Conservation (phyloP, 35 echinoderm and acorn worm species). For the Patiria miniata region DNA sequence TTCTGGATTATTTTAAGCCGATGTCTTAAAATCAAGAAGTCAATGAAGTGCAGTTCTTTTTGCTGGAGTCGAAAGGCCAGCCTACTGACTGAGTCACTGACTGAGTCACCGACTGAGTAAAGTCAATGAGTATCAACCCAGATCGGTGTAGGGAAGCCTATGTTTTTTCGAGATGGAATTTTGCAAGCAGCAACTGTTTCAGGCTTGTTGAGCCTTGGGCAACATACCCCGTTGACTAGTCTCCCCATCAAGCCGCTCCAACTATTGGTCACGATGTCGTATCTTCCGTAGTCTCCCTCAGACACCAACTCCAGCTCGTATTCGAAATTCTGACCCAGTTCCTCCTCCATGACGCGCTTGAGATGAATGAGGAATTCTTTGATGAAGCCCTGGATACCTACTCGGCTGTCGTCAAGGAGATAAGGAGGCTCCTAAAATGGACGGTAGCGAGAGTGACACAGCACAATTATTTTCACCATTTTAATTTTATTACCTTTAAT, state of each 20-base stretch:
- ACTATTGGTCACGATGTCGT: constrained; percentile 57
- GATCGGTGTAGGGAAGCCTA: too few relatives aligned
- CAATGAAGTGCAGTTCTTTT: too few relatives aligned
- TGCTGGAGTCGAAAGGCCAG: too few relatives aligned
- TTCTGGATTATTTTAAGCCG: too few relatives aligned
- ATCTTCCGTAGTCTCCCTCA: constrained; percentile 77
- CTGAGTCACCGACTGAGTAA: too few relatives aligned
- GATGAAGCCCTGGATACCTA: constrained; percentile 76
- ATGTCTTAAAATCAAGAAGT: too few relatives aligned
- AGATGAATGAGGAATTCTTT: constrained; percentile 60
- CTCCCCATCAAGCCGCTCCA: constrained; percentile 88
- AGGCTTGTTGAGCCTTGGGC: too few relatives aligned
- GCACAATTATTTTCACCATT: background rate
- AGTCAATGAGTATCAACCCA: too few relatives aligned
- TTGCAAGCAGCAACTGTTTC: too few relatives aligned
- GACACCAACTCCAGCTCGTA: constrained; percentile 79
- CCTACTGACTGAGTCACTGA: too few relatives aligned
- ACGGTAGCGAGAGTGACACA: background rate
- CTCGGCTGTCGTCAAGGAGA: constrained; percentile 67
- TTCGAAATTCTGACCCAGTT: constrained; percentile 63
- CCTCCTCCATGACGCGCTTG: constrained; percentile 64
- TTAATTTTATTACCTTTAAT: background rate
- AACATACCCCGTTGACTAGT: constrained; percentile 80
- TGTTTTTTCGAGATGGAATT: too few relatives aligned
- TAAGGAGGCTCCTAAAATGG: constrained; percentile 80